These are phyloP conservation scores for Lasioglossum villosulum DNA, from an alignment of 2,888 invertebrate genomes.

Conservation along the genomic window DNA sequence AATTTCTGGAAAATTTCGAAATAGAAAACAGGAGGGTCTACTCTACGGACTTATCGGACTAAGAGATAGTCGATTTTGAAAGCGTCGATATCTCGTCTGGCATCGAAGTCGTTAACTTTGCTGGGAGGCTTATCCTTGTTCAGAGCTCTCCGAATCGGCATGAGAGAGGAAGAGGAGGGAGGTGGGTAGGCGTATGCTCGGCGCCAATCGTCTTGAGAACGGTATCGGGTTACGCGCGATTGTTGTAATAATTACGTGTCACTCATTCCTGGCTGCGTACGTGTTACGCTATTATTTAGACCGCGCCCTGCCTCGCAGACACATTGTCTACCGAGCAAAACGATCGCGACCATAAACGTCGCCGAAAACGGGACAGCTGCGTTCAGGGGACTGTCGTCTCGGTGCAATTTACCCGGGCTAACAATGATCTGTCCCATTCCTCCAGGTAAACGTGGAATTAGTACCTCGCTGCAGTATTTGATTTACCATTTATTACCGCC, in stretches of 20 bases:
- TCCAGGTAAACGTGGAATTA: neutral
- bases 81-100: slow-evolving; percentile 48
- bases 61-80: slow-evolving; percentile 26
- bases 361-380: slow-evolving; percentile 10
- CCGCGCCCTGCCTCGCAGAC: slow-evolving; percentile 50
- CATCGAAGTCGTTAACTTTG: slow-evolving; percentile 54
- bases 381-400: neutral
- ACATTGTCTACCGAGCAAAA: slow-evolving; percentile 26
- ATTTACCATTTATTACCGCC: neutral
- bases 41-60: neutral
- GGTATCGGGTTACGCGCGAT: slow-evolving; percentile 59
- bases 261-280: slow-evolving; percentile 48
- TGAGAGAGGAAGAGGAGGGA: neutral
- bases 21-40: neutral
- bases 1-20: too few relatives aligned
- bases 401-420: neutral
- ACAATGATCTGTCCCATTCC: neutral
- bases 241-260: slow-evolving; percentile 68
- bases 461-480: neutral
- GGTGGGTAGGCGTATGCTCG: slow-evolving; percentile 61
- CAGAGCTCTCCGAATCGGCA: neutral
- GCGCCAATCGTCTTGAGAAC: slow-evolving; percentile 60
- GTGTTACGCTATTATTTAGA: slow-evolving; percentile 59
- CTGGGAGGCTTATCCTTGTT: neutral
- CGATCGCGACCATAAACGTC: neutral